Conservation (phyloP, 2,888 invertebrate species). For the Zele albiditarsus region DNA sequence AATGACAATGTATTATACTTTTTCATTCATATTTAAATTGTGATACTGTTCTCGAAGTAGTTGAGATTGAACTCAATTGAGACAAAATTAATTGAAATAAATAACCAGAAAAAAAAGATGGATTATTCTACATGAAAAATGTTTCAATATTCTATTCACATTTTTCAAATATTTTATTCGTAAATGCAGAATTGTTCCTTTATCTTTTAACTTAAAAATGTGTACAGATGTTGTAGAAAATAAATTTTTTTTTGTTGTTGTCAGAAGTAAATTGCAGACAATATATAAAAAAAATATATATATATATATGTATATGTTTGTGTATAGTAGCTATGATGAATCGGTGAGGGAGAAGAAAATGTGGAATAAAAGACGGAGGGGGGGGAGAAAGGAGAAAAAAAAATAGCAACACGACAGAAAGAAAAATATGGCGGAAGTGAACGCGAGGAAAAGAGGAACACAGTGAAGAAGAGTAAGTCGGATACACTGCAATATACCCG, state of each 20-base stretch:
- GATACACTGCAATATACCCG: neutral
- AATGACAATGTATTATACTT: no score
- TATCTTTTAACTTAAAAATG: neutral
- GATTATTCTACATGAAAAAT: no score
- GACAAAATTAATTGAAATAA: neutral
- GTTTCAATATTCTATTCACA: no score
- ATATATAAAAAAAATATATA: neutral
- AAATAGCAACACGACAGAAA: constrained; percentile 11
- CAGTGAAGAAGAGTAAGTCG: neutral
- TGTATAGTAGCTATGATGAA: neutral
- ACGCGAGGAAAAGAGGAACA: neutral
- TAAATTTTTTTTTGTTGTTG: neutral
- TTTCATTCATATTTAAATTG: no score
- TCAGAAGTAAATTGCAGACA: neutral
- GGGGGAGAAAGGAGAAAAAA: neutral
- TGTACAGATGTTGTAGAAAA: neutral
- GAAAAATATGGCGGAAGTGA: neutral
- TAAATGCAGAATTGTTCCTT: no score
- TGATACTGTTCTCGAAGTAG: no score
- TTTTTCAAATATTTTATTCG: no score
- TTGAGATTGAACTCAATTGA: no score
- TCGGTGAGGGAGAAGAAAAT: neutral
- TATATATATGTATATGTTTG: neutral
- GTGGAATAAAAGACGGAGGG: neutral
- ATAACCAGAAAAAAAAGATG: neutral